Conservation (phyloP, 1,140 invertebrate genomes). For the Hermetia illucens region DNA sequence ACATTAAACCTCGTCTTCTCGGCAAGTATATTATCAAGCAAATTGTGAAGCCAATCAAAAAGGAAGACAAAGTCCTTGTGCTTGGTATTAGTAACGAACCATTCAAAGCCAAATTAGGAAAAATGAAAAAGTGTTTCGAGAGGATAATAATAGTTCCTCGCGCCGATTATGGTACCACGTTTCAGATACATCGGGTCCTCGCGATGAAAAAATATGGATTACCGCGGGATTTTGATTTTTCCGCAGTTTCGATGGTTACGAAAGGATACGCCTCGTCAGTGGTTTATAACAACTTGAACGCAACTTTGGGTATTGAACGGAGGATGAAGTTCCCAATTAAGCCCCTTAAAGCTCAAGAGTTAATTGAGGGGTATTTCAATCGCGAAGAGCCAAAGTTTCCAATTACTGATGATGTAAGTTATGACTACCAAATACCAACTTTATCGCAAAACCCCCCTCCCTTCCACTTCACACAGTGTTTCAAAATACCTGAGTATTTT, state of each 20-base stretch:
- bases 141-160: constrained; percentile 27
- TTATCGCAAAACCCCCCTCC: too few species aligned
- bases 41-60: constrained; percentile 44
- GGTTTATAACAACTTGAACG: constrained; percentile 34
- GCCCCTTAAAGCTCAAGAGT: constrained; percentile 15
- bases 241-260: constrained; percentile 46
- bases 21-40: constrained; percentile 43
- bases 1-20: constrained; percentile 37
- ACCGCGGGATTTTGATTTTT: constrained; percentile 41
- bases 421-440: too few species aligned
- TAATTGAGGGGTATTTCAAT: too few species aligned
- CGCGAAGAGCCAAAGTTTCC: too few species aligned
- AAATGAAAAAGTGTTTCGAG: constrained; percentile 33
- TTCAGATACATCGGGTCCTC: constrained; percentile 42
- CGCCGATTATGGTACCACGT: constrained; percentile 51
- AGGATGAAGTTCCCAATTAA: constrained; percentile 15
- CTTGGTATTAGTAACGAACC: constrained; percentile 46
- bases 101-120: constrained; percentile 32
- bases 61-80: constrained; percentile 43
- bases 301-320: constrained; percentile 17
- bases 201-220: constrained; percentile 37
- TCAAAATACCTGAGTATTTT: too few species aligned
- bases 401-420: too few species aligned
- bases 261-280: constrained; percentile 46
- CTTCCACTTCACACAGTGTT: too few species aligned